phyloP scores from a whole-genome alignment of 1,140 invertebrate genomes.

The Ips typographus region DNA sequence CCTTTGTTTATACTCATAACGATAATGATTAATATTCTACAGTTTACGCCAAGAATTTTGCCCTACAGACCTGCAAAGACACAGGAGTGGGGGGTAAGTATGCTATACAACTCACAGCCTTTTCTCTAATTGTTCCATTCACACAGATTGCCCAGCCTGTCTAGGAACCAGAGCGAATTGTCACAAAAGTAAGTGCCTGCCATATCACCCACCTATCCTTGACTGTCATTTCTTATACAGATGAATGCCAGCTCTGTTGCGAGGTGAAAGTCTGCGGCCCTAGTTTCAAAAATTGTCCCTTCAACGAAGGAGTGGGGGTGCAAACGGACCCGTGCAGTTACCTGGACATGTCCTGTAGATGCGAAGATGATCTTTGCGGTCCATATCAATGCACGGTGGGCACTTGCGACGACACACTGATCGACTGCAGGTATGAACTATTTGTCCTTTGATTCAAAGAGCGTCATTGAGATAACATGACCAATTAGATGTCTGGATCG shows the following conservation, averaged over 20 bases:
- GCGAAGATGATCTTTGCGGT: background rate
- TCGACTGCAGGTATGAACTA: slow-evolving; percentile 14
- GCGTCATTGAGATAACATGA: background rate
- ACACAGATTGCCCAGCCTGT: slow-evolving; percentile 27
- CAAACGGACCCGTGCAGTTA: slow-evolving; percentile 25
- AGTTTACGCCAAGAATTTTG: slow-evolving; percentile 15
- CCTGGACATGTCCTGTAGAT: background rate
- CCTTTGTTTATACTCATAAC: background rate
- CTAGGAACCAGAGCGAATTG: slow-evolving; percentile 19
- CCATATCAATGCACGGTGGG: too few species aligned
- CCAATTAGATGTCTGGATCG: slow-evolving; percentile 25
- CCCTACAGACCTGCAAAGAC: slow-evolving; percentile 28
- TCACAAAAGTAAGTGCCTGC: slow-evolving; percentile 19
- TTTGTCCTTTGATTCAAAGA: background rate
- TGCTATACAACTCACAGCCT: background rate
- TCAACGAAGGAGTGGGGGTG: slow-evolving; percentile 1
- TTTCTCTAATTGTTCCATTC: slow-evolving; percentile 1
- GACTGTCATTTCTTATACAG: slow-evolving; percentile 1
- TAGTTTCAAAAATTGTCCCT: slow-evolving; percentile 22
- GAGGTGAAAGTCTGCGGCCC: slow-evolving; percentile 26
- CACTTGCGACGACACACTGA: background rate
- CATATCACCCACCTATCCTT: background rate
- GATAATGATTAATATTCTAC: too few species aligned
- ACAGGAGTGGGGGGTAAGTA: slow-evolving; percentile 32
- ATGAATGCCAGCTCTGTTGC: slow-evolving; percentile 19